These are phyloP conservation scores for Hetaerina titia DNA, from an alignment of 2,888 invertebrate genomes.

Conservation along the genomic window DNA sequence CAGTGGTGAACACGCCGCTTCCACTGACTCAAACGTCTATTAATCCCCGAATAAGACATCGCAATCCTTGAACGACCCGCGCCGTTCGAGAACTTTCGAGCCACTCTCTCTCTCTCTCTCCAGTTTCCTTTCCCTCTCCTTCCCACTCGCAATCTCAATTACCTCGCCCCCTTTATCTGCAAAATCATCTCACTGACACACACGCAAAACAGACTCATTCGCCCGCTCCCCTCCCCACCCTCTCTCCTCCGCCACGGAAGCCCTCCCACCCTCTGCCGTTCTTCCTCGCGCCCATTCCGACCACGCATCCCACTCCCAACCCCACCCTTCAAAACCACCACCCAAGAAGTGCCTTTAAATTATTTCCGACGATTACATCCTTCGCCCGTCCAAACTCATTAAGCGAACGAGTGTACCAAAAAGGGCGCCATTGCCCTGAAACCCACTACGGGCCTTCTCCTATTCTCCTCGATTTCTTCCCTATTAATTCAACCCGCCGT, in stretches of 20 bases:
- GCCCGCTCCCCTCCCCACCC: background rate
- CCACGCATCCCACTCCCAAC: background rate
- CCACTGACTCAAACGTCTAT: background rate
- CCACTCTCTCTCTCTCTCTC: background rate
- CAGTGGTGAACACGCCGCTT: background rate
- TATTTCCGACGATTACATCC: constrained; percentile 57
- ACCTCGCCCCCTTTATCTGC: background rate
- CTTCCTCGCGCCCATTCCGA: background rate
- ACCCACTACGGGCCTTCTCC: background rate
- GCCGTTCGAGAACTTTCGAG: constrained; percentile 24
- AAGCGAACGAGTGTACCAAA: constrained; percentile 18
- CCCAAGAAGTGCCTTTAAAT: constrained; percentile 10
- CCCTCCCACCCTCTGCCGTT: background rate
- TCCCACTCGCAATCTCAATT: background rate
- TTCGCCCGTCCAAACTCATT: constrained; percentile 45
- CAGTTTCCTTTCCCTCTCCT: no score
- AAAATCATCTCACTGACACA: constrained; percentile 31
- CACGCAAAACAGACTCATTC: background rate
- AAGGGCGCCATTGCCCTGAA: background rate
- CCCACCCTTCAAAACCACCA: background rate
- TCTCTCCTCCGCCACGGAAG: background rate
- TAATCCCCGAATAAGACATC: constrained; percentile 2
- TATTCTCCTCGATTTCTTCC: constrained; percentile 7
- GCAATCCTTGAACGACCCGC: constrained; percentile 13
- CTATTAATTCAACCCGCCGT: background rate